Conservation (phyloP, 2,888 invertebrate species). For the Chydorus sphaericus region DNA sequence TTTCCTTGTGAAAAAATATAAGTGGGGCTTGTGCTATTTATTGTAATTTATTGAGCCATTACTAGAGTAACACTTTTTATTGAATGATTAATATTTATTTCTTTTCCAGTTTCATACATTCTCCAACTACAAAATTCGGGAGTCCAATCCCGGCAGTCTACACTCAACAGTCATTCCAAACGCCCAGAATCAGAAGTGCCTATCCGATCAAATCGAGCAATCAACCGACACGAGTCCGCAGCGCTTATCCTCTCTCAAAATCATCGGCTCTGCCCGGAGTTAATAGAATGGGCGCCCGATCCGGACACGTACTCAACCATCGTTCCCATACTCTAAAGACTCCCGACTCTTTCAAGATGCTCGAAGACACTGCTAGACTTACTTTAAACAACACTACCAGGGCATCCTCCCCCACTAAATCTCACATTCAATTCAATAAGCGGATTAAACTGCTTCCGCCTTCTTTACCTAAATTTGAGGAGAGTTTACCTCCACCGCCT, state of each 20-base stretch:
- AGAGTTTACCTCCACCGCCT: too few species aligned
- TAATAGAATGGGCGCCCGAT: neutral
- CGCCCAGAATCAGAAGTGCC: slow-evolving; percentile 1
- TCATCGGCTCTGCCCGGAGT: neutral
- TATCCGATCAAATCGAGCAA: neutral
- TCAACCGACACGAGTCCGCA: neutral
- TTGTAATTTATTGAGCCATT: too few species aligned
- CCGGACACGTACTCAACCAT: neutral
- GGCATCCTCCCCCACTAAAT: neutral
- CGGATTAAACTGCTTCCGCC: neutral
- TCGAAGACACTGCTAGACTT: neutral
- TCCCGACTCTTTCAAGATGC: neutral
- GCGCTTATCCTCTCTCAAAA: neutral
- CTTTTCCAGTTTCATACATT: neutral
- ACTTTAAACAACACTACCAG: neutral
- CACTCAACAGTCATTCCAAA: too few species aligned
- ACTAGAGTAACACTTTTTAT: too few species aligned
- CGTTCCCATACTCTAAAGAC: too few species aligned
- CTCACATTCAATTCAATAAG: neutral
- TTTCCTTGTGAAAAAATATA: too few species aligned
- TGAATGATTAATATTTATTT: too few species aligned
- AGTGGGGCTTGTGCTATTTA: too few species aligned
- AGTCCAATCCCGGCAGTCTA: neutral
- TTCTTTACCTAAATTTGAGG: neutral
- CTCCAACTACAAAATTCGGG: neutral